These are phyloP conservation scores for Eueremaeus valkanovi DNA, from an alignment of 2,888 invertebrate species.

Conservation along the genomic window DNA sequence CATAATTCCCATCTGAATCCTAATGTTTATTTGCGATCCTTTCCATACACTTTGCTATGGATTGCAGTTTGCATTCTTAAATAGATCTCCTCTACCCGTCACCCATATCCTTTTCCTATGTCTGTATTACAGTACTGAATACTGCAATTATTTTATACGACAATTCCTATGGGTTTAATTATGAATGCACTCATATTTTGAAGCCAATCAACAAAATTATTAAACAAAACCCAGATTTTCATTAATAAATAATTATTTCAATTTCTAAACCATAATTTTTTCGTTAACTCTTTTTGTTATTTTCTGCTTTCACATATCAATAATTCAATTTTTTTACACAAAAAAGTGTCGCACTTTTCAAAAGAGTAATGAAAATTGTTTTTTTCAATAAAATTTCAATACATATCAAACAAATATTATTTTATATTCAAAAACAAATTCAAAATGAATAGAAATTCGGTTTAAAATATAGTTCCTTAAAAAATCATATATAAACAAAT, in stretches of 20 bases:
- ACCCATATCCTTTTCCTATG: background rate
- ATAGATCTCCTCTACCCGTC: background rate
- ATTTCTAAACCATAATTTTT: background rate
- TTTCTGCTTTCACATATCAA: too few species aligned
- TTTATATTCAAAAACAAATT: too few species aligned
- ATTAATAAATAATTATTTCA: background rate
- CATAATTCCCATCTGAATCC: background rate
- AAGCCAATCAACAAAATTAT: background rate
- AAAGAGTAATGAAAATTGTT: too few species aligned
- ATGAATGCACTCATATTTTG: background rate
- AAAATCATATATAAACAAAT: too few species aligned
- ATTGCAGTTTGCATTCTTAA: slow-evolving; percentile 3
- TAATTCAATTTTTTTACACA: too few species aligned
- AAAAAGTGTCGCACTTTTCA: too few species aligned
- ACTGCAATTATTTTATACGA: background rate
- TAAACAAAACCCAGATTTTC: background rate
- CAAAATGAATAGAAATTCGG: too few species aligned
- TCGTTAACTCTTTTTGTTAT: too few species aligned
- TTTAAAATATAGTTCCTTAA: too few species aligned
- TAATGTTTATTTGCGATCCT: background rate
- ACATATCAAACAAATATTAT: too few species aligned
- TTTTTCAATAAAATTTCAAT: too few species aligned
- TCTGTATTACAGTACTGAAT: background rate
- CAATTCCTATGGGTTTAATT: slow-evolving; percentile 16
- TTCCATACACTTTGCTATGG: background rate